Conservation (phyloP, 2,113 vertebrate species). For the Protobothrops mucrosquamatus region DNA sequence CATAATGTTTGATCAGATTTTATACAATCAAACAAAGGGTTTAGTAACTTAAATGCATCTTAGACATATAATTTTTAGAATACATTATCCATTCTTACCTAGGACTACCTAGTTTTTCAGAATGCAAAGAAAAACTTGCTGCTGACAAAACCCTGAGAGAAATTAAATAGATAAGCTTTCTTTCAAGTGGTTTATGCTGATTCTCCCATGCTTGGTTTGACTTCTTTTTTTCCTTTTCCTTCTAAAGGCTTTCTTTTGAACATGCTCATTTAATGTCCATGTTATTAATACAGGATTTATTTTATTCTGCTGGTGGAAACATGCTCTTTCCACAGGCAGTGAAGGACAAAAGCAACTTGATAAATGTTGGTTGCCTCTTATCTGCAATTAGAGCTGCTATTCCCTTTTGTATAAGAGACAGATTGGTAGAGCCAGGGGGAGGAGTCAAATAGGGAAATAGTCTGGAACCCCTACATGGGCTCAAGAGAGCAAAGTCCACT, state of each 20-base stretch:
- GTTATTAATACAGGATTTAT: neutral
- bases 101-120: neutral
- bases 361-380: neutral
- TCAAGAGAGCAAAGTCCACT: neutral
- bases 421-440: neutral
- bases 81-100: neutral
- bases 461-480: neutral
- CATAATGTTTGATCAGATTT: slow-evolving; percentile 7
- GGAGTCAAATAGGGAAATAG: neutral
- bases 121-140: neutral
- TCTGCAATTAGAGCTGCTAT: neutral
- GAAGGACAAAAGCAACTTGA: neutral
- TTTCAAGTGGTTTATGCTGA: neutral
- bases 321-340: neutral
- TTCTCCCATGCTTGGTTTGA: neutral
- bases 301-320: neutral
- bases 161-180: neutral
- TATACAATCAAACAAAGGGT: neutral
- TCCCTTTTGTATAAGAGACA: neutral
- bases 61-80: neutral
- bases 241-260: neutral
- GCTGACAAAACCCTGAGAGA: neutral
- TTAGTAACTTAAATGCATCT: slow-evolving; percentile 12
- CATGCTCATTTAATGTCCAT: neutral
- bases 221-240: neutral